Conservation (phyloP, 2,888 invertebrate species). For the Fabriciana adippe region DNA sequence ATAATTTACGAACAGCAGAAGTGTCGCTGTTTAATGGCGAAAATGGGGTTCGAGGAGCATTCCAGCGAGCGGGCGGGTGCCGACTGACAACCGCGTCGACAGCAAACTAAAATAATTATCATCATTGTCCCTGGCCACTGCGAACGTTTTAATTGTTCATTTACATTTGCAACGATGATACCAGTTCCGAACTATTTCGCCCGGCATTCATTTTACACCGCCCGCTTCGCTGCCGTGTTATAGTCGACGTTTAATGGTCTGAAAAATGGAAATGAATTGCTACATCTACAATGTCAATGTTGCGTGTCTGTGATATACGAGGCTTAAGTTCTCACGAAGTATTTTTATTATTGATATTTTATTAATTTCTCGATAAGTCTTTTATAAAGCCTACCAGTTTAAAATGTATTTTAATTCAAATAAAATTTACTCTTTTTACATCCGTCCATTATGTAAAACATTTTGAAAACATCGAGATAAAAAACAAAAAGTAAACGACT, state of each 20-base stretch:
- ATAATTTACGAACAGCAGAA: conserved; percentile 82
- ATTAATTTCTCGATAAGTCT: no score
- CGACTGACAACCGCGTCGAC: conserved; percentile 76
- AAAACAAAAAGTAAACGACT: no score
- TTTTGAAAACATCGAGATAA: no score
- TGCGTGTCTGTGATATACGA: conserved; percentile 52
- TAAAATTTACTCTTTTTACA: no score
- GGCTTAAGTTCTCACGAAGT: conserved; percentile 17
- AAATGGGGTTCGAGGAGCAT: conserved; percentile 70
- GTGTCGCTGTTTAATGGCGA: conserved; percentile 80
- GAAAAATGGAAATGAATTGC: conserved; percentile 79
- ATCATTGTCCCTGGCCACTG: conserved; percentile 79
- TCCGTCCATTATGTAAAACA: no score
- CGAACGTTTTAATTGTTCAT: conserved; percentile 81
- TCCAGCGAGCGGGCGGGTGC: conserved; percentile 63
- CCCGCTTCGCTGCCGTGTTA: conserved; percentile 70
- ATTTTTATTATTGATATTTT: conserved; percentile 11
- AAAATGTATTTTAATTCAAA: no score
- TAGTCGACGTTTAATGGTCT: conserved; percentile 78
- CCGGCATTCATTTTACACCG: conserved; percentile 74
- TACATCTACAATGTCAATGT: conserved; percentile 69
- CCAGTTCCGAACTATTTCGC: conserved; percentile 79
- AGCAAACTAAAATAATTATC: conserved; percentile 82
- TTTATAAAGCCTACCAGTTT: no score
- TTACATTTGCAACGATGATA: conserved; percentile 82